Conservation (phyloP, 2,888 invertebrate genomes). For the Rhimphoctona megacephalus region DNA sequence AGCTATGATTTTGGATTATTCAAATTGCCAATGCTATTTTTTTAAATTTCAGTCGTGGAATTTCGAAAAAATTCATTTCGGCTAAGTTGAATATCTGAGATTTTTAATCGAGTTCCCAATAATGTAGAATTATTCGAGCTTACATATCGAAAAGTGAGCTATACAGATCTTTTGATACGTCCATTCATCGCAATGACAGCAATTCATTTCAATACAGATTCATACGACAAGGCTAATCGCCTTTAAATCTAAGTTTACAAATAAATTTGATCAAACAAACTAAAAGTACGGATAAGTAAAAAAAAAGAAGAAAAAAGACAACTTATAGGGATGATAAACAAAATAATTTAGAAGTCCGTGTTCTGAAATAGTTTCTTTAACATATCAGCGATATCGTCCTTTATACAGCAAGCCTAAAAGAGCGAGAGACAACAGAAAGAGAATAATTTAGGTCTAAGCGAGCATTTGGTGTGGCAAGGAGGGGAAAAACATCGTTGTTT, state of each 20-base stretch:
- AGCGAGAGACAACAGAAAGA: neutral
- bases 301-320: neutral
- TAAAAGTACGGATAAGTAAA: neutral
- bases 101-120: neutral
- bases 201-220: neutral
- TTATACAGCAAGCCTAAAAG: conserved; percentile 49
- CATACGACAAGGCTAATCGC: no score
- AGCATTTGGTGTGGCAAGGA: conserved; percentile 50
- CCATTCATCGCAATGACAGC: neutral
- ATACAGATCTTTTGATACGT: conserved; percentile 5
- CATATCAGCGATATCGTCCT: conserved; percentile 59
- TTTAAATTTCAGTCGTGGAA: neutral
- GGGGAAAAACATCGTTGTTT: conserved; percentile 29
- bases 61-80: neutral
- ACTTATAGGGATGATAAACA: neutral
- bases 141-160: neutral
- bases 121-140: conserved; percentile 1
- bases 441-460: conserved; percentile 18
- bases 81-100: neutral
- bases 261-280: neutral
- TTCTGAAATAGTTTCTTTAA: conserved; percentile 46
- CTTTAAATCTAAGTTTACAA: neutral
- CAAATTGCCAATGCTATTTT: neutral
- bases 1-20: neutral
- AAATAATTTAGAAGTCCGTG: neutral